Percentiles rank a stretch among this genome's conserved stretches.
These are phyloP conservation scores for Bucorvus abyssinicus DNA, from an alignment of 2,797 vertebrate species.

Conservation along the genomic window DNA sequence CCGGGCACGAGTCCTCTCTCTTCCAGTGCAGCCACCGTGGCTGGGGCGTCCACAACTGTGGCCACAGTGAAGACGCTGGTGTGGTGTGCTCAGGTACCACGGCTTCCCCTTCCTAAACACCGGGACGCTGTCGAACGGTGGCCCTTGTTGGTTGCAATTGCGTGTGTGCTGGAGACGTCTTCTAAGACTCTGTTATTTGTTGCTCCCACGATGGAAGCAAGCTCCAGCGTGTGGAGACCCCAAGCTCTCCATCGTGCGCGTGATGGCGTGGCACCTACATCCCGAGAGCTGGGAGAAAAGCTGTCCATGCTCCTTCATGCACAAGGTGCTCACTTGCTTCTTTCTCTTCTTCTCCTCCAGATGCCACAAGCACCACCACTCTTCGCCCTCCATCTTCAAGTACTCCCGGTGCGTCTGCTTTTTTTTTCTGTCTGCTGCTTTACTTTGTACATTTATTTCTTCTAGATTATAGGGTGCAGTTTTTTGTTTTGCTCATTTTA, in stretches of 20 bases:
- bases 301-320: accelerated
- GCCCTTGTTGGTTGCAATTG: accelerated
- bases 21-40: not conserved
- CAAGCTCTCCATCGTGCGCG: accelerated
- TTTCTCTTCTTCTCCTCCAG: not conserved
- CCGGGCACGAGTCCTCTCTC: not conserved
- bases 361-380: accelerated
- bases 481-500: accelerated
- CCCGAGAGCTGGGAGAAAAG: accelerated
- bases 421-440: accelerated
- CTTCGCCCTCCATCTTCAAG: accelerated
- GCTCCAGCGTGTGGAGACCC: too few species aligned
- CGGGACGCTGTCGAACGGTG: accelerated
- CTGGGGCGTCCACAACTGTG: not conserved
- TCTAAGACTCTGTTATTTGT: too few species aligned
- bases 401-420: accelerated
- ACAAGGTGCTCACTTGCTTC: accelerated
- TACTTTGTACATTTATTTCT: accelerated
- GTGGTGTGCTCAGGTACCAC: constrained; percentile 19
- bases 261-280: accelerated
- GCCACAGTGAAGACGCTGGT: not conserved
- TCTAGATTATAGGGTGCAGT: accelerated
- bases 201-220: too few species aligned
- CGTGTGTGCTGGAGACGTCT: accelerated
- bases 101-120: not conserved